phyloP scores from a whole-genome alignment of 2,797 vertebrate genomes.

The Dermochelys coriacea region DNA sequence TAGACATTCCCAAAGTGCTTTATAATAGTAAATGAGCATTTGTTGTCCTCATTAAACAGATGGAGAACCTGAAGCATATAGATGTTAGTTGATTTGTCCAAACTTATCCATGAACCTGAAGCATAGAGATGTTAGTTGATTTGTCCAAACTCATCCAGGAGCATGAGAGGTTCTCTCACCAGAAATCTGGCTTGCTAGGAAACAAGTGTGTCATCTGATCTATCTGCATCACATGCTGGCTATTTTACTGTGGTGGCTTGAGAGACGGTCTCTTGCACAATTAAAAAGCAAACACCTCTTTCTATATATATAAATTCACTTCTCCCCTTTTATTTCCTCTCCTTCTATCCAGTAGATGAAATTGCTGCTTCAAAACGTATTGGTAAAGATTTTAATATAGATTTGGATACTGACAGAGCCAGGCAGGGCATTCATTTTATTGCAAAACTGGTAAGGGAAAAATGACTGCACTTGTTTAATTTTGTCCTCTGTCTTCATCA shows the following conservation, averaged over 20 bases:
- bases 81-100: not conserved
- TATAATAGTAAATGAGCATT: rapidly evolving
- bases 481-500: not conserved
- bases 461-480: slow-evolving; percentile 33
- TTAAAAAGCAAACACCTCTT: not conserved
- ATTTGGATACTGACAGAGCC: slow-evolving; percentile 61
- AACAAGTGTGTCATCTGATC: not conserved
- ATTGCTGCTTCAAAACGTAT: slow-evolving; percentile 38
- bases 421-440: slow-evolving; percentile 32
- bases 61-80: not conserved
- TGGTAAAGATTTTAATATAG: slow-evolving; percentile 77
- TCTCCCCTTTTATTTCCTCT: slow-evolving; percentile 72
- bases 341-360: slow-evolving; percentile 54
- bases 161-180: not conserved
- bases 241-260: not conserved
- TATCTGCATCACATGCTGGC: not conserved
- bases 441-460: slow-evolving; percentile 30
- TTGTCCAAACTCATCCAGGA: not conserved
- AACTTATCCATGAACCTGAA: not conserved
- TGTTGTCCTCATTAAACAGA: not conserved
- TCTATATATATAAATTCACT: slow-evolving; percentile 33
- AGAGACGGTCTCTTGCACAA: not conserved
- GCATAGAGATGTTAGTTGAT: not conserved
- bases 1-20: not conserved
- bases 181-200: not conserved